phyloP scores from a whole-genome alignment of 2,113 vertebrate genomes.

The Scartelaos histophorus region DNA sequence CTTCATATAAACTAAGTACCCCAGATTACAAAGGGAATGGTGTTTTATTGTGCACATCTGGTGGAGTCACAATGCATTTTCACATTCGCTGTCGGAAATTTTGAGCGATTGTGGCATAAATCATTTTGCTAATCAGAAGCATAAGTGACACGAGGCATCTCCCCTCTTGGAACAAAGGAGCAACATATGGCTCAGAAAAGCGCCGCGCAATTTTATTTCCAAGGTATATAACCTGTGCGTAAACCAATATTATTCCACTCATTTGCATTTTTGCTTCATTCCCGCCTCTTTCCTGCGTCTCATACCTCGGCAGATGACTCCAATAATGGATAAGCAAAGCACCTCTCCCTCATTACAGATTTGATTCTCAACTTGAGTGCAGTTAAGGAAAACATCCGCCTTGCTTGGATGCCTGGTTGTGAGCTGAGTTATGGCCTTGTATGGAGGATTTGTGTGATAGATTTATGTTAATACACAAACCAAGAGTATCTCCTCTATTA shows the following conservation, averaged over 20 bases:
- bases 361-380: constrained; percentile 72
- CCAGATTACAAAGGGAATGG: constrained; percentile 99
- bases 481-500: constrained; percentile 63
- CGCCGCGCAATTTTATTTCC: constrained; percentile 83
- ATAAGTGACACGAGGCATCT: constrained; percentile 99
- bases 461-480: constrained; percentile 64
- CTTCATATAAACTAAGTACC: constrained; percentile 99
- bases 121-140: constrained; percentile 99
- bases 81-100: constrained; percentile 98
- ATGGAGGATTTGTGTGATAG: constrained; percentile 54
- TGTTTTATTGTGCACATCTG: constrained; percentile 99
- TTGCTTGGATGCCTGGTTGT: constrained; percentile 70
- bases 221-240: constrained; percentile 80
- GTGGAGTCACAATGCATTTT: constrained; percentile 99
- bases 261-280: constrained; percentile 80
- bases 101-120: constrained; percentile 99
- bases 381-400: constrained; percentile 74
- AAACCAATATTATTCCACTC: constrained; percentile 73
- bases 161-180: constrained; percentile 96
- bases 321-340: constrained; percentile 75
- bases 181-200: constrained; percentile 98
- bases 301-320: constrained; percentile 71
- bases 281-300: constrained; percentile 58
- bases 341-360: constrained; percentile 71
- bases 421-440: constrained; percentile 69